A percentile compares a stretch with the other conserved stretches of the same genome.
These are phyloP conservation scores for Ambastaia sidthimunki DNA, from an alignment of 2,797 vertebrate genomes.

Conservation along the genomic window DNA sequence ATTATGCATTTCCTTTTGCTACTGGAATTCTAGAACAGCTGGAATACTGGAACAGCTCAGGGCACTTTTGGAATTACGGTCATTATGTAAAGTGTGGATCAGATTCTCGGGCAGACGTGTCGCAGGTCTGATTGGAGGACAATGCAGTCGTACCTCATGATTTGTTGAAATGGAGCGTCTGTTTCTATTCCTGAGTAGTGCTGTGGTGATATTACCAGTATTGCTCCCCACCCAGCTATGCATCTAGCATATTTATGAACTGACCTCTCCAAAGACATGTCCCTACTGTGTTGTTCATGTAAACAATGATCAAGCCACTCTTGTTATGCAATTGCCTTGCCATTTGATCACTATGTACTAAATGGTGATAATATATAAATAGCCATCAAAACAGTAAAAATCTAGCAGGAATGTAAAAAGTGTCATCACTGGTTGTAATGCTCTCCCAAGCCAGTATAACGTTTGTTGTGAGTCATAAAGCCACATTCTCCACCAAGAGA, in stretches of 20 bases:
- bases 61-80: slow-evolving; percentile 50
- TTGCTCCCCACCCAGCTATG: slow-evolving; percentile 44
- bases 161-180: slow-evolving; percentile 38
- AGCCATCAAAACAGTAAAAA: slow-evolving; percentile 48
- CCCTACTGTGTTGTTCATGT: slow-evolving; percentile 16
- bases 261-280: slow-evolving; percentile 34
- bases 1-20: slow-evolving; percentile 22
- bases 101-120: slow-evolving; percentile 61
- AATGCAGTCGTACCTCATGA: slow-evolving; percentile 46
- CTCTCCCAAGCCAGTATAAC: slow-evolving; percentile 37
- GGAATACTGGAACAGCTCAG: background rate
- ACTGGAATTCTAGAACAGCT: slow-evolving; percentile 25
- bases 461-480: slow-evolving; percentile 1
- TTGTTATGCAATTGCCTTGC: slow-evolving; percentile 39
- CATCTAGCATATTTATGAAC: slow-evolving; percentile 51
- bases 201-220: slow-evolving; percentile 58
- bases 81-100: slow-evolving; percentile 62
- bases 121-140: slow-evolving; percentile 57
- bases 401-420: slow-evolving; percentile 10
- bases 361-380: slow-evolving; percentile 61
- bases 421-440: slow-evolving; percentile 47
- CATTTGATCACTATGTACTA: slow-evolving; percentile 53
- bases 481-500: slow-evolving; percentile 25
- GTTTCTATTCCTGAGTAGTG: slow-evolving; percentile 44
- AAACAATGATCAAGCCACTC: slow-evolving; percentile 38